phyloP scores from a whole-genome alignment of 2,797 vertebrate genomes.

The Sebastes iracundus region DNA sequence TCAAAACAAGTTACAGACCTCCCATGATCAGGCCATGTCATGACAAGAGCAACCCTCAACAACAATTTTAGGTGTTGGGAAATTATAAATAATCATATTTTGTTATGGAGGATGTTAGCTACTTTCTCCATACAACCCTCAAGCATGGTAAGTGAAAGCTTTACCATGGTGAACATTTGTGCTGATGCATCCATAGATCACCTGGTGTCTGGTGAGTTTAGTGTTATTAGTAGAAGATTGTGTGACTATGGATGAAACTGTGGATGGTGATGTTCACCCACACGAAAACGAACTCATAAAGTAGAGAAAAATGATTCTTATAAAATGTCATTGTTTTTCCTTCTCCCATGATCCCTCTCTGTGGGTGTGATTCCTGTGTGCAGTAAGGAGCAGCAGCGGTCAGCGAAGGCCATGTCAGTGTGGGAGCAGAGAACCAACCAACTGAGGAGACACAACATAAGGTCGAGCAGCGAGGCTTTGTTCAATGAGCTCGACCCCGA shows the following conservation, averaged over 20 bases:
- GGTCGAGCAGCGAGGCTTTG: conserved; percentile 91
- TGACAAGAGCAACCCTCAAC: neutral
- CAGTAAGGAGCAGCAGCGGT: conserved; percentile 92
- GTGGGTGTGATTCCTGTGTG: conserved; percentile 46
- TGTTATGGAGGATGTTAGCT: neutral
- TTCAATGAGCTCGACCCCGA: conserved; percentile 95
- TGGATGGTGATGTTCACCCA: conserved; percentile 16
- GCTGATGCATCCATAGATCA: conserved; percentile 60
- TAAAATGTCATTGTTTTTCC: neutral
- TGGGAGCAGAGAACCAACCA: conserved; percentile 98
- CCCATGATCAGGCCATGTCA: neutral
- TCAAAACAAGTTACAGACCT: neutral
- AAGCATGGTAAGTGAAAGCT: conserved; percentile 62
- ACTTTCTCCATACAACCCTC: conserved; percentile 4
- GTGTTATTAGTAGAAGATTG: neutral
- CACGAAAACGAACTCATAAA: neutral
- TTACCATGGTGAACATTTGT: conserved; percentile 65
- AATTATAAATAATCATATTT: neutral
- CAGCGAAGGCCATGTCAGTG: conserved; percentile 90
- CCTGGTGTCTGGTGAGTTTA: neutral
- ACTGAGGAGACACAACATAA: conserved; percentile 92
- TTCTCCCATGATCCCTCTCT: neutral
- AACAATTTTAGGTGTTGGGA: neutral
- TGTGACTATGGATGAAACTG: conserved; percentile 54
- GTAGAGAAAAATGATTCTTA: neutral